Percentiles rank a stretch among this genome's conserved stretches.
These are phyloP conservation scores for Campopleginae sp. DNA, from an alignment of 2,888 invertebrate genomes.

Conservation along the genomic window DNA sequence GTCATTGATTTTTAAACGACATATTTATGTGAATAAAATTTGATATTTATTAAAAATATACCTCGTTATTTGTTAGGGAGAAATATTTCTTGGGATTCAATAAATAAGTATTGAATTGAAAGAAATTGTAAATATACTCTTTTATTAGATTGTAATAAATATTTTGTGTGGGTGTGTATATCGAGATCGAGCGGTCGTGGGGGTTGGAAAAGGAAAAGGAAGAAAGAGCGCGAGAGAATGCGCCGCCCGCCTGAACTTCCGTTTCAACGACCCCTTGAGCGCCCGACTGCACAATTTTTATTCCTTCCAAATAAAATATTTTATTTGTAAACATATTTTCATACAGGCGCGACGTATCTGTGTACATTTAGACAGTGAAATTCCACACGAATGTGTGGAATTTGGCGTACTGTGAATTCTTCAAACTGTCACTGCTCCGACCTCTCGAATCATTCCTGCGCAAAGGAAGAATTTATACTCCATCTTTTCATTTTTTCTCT, in stretches of 20 bases:
- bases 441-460: constrained; percentile 10
- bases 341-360: neutral
- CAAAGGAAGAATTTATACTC: neutral
- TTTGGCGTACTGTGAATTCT: constrained; percentile 36
- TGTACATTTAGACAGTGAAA: neutral
- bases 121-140: neutral
- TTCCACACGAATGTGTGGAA: neutral
- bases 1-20: too few species aligned
- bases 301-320: constrained; percentile 16
- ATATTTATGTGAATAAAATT: too few species aligned
- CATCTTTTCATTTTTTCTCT: neutral
- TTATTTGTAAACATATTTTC: neutral
- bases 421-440: neutral
- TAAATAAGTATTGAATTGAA: too few species aligned
- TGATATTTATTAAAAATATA: too few species aligned
- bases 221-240: constrained; percentile 28
- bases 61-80: too few species aligned
- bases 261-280: constrained; percentile 49
- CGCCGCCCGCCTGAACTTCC: constrained; percentile 47
- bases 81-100: too few species aligned
- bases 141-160: neutral
- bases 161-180: neutral
- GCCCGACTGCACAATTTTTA: constrained; percentile 27
- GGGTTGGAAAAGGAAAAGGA: neutral
- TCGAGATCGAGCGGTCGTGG: neutral